phyloP scores from a whole-genome alignment of 2,888 invertebrate genomes.

The Spilosoma lubricipeda region DNA sequence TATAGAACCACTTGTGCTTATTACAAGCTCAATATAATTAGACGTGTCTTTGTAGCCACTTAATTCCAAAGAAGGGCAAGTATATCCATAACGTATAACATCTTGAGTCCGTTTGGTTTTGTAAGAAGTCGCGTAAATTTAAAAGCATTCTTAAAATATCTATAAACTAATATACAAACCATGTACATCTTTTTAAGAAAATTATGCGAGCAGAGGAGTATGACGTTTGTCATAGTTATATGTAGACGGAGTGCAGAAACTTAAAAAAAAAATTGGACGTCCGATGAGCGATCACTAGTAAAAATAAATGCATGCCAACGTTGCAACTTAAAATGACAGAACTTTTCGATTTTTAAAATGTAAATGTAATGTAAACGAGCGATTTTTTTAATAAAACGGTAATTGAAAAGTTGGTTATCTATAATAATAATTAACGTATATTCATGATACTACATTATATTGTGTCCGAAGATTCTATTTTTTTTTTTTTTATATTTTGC shows the following conservation, averaged over 20 bases:
- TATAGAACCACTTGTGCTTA: slow-evolving; percentile 70
- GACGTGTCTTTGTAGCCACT: slow-evolving; percentile 60
- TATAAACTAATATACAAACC: no score
- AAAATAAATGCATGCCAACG: not conserved
- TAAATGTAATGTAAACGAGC: no score
- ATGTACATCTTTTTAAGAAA: no score
- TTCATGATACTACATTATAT: not conserved
- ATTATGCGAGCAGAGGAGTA: no score
- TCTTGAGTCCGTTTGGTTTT: not conserved
- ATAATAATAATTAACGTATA: not conserved
- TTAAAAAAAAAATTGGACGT: no score
- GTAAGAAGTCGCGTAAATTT: not conserved
- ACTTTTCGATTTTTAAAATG: not conserved
- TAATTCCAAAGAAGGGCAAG: slow-evolving; percentile 39
- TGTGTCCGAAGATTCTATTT: no score
- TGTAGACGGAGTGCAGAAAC: no score
- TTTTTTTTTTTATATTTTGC: no score
- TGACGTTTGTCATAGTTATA: no score
- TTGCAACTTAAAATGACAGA: not conserved
- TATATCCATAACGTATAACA: slow-evolving; percentile 12
- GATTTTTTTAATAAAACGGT: not conserved
- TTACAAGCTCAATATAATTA: slow-evolving; percentile 67
- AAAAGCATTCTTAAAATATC: not conserved
- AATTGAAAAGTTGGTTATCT: not conserved
- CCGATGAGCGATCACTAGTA: not conserved